These are phyloP conservation scores for Bellardia pandia DNA, from an alignment of 2,888 invertebrate genomes.

Conservation along the genomic window DNA sequence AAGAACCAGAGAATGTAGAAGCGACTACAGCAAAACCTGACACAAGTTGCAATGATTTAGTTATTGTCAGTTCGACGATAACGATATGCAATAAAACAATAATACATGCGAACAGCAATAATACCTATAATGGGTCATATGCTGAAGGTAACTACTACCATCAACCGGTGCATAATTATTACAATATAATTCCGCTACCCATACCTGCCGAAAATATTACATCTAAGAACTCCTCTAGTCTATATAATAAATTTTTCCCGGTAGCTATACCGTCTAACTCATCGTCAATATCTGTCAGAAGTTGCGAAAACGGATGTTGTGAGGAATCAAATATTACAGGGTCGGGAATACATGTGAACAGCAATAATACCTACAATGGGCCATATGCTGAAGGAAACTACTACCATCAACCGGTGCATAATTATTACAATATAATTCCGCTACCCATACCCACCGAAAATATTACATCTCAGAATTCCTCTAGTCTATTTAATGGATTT, in stretches of 20 bases:
- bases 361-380: constrained; percentile 49
- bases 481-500: neutral
- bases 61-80: neutral
- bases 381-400: constrained; percentile 49
- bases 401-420: constrained; percentile 38
- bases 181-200: constrained; percentile 27
- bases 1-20: neutral
- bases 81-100: neutral
- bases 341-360: neutral
- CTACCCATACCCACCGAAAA: constrained; percentile 9
- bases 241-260: neutral
- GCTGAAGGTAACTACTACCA: constrained; percentile 37
- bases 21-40: too few species aligned
- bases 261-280: neutral
- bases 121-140: constrained; percentile 50
- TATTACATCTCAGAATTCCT: neutral
- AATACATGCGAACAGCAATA: constrained; percentile 38
- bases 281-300: neutral
- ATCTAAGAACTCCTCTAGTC: neutral
- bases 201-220: neutral
- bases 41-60: neutral
- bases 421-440: constrained; percentile 40
- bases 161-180: constrained; percentile 51
- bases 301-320: too few species aligned
- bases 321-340: too few species aligned